A percentile compares a stretch with the other conserved stretches of the same genome.
Evolutionary conservation across 2,113 vertebrate species (phyloP).

Genomic region (Thryonomys swinderianus): DNA sequence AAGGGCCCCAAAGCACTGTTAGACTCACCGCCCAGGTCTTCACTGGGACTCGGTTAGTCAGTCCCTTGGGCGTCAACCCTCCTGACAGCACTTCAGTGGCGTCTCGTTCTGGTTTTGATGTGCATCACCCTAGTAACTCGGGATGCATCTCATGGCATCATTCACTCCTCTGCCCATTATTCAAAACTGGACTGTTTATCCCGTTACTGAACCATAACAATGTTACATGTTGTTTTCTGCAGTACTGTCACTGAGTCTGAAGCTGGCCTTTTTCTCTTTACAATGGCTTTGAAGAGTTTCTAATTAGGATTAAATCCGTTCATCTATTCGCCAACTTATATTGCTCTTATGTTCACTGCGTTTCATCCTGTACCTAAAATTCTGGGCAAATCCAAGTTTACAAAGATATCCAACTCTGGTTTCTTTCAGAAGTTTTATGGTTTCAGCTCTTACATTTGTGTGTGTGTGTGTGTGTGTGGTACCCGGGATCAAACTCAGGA

Average conservation of each 20-base stretch:
- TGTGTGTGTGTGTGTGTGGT: too few species aligned
- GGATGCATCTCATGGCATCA: neutral
- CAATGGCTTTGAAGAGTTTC: conserved; percentile 17
- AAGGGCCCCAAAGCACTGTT: too few species aligned
- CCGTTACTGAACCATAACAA: neutral
- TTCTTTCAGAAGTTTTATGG: neutral
- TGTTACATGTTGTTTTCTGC: neutral
- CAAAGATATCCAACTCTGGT: neutral
- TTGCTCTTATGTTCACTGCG: neutral
- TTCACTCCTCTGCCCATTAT: neutral
- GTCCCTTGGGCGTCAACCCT: neutral
- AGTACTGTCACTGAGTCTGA: neutral
- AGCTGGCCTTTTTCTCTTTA: neutral
- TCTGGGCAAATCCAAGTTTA: neutral
- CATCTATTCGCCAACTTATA: neutral
- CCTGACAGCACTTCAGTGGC: neutral
- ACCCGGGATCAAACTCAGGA: too few species aligned
- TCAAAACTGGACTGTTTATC: neutral
- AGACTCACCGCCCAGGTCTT: neutral
- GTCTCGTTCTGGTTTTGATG: neutral
- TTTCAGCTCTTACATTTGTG: neutral
- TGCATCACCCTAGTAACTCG: neutral
- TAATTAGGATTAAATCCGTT: neutral
- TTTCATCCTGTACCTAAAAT: conserved; percentile 21
- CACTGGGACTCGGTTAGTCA: neutral